Base-by-base conservation (phyloP, 2,888 invertebrate genomes). In the Amphipoea oculea region DNA sequence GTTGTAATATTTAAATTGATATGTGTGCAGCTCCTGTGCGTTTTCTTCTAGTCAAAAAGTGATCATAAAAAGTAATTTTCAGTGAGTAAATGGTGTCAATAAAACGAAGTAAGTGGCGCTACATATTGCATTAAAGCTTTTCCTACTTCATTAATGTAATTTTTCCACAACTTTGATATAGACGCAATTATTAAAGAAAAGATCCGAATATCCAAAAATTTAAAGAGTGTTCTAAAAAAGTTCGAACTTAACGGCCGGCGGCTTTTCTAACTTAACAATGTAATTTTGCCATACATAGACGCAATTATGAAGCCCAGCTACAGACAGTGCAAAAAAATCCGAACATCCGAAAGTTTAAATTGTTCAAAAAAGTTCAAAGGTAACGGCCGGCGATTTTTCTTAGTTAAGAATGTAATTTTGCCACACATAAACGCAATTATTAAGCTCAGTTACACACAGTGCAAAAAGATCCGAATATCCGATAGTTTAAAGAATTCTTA, bases 91-190 rank as follows among this genome's bases (percentile, higher is more conserved):
- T 51, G 36, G 45, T 62, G 42, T 63, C 4, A 42, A n/a, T 36
- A 57, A 69, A 63, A 66, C 7, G 4, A 73, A 51, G 84, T 82
- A 74, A 78, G 82, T 78, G 65, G 1, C 23, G 2, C 7, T 29
- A 4, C 12, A 20, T 23, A 17, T 29, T 5, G 40, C 23, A 48
- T 17, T 29, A 12, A 23, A 51, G 1, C 11, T 11, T 51, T 48
- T 63, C 2, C 1, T 14, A 14, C 0, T 48, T 11, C 48, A 0
- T 45, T 14, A 14, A 12, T 63, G 6, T 17, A 0, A 12, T 45
- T 45, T 45, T 45, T 9, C 2, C 3, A 23, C 7, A n/a, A 42
- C 7, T 7, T 42, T 42, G 45, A 48, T 2, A 36, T 6, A 40
- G 2, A n/a, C 17, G 17, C 9, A 54, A 69, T 36, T 23, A 45